A percentile compares a stretch with the other conserved stretches of the same genome.
phyloP scores from a whole-genome alignment of 2,113 vertebrate species.

The Pteronura brasiliensis region DNA sequence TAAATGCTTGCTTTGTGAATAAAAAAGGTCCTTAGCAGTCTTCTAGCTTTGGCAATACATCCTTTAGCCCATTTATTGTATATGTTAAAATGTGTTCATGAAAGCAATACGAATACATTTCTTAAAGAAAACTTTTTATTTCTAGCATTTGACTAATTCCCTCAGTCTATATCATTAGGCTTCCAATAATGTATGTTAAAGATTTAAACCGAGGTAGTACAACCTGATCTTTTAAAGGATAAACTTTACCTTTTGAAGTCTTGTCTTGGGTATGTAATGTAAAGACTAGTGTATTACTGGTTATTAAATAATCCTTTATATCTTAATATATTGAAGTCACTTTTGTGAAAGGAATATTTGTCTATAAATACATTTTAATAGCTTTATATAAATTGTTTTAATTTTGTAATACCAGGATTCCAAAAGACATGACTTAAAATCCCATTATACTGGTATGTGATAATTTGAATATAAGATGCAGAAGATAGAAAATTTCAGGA shows the following conservation, averaged over 20 bases:
- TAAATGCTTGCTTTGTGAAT: neutral
- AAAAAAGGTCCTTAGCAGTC: neutral
- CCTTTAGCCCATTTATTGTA: neutral
- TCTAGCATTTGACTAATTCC: neutral
- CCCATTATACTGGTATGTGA: neutral
- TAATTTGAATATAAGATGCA: neutral
- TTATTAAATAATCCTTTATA: neutral
- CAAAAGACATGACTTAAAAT: conserved; percentile 8
- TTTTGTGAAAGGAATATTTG: neutral
- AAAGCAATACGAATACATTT: neutral
- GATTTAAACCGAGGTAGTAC: neutral
- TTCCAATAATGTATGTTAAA: neutral
- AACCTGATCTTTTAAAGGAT: neutral
- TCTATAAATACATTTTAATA: neutral
- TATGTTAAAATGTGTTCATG: neutral
- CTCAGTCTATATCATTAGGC: neutral
- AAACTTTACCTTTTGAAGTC: neutral
- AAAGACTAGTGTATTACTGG: neutral
- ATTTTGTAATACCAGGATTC: neutral
- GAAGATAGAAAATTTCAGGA: neutral
- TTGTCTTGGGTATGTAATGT: neutral
- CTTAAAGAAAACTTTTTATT: neutral
- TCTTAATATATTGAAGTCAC: conserved; percentile 28
- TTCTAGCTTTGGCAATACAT: neutral
- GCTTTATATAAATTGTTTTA: neutral